Percentiles rank a stretch among this genome's conserved stretches.
Evolutionary conservation across 2,113 vertebrate genomes (phyloP).

Genomic region (Sebastes schlegelii): DNA sequence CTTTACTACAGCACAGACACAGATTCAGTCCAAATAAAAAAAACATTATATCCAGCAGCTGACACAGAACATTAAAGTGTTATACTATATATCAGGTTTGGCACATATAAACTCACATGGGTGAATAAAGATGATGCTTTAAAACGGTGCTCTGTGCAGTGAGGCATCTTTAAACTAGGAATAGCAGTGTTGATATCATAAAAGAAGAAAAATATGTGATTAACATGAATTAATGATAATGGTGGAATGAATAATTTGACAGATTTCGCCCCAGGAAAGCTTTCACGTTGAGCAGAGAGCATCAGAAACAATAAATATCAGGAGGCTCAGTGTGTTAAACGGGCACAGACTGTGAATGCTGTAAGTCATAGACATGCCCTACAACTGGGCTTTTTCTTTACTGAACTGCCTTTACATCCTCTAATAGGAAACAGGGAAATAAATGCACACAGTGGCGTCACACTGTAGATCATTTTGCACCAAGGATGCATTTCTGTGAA

Average conservation of each 20-base stretch:
- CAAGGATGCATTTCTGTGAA: not conserved
- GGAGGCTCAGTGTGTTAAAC: constrained; percentile 23
- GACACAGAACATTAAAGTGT: not conserved
- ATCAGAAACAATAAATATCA: constrained; percentile 51
- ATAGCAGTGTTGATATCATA: constrained; percentile 16
- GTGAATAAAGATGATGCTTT: constrained; percentile 24
- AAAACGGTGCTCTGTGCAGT: not conserved
- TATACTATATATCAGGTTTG: not conserved
- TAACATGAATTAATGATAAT: constrained; percentile 55
- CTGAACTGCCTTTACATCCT: not conserved
- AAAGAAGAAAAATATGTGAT: constrained; percentile 32
- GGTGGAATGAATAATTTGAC: constrained; percentile 55
- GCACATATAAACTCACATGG: not conserved
- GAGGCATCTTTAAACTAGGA: constrained; percentile 8
- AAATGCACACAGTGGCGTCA: not conserved
- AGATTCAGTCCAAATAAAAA: constrained; percentile 13
- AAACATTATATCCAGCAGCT: not conserved
- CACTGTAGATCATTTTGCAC: not conserved
- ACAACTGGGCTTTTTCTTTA: constrained; percentile 13
- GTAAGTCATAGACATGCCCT: constrained; percentile 15
- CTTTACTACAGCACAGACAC: constrained; percentile 1
- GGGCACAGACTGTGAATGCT: constrained; percentile 17
- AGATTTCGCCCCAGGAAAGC: constrained; percentile 44
- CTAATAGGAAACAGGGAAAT: constrained; percentile 12
- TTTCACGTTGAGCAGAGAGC: constrained; percentile 18